Evolutionary conservation across 2,888 invertebrate species (phyloP).

Genomic region (Scrobipalpa costella): DNA sequence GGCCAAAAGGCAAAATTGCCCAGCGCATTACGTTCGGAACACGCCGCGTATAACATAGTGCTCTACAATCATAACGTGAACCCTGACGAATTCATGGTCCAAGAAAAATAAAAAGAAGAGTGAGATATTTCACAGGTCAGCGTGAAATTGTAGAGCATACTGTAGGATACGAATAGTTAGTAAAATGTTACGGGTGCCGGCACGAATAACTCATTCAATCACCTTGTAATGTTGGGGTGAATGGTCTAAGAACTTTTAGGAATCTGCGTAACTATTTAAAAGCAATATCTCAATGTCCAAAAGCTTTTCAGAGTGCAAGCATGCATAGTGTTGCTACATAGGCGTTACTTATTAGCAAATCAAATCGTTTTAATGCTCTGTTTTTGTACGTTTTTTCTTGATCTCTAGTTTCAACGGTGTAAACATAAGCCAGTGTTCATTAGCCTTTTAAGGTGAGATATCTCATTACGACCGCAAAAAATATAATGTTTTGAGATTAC

Average conservation of each 20-base stretch:
- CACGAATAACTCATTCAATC: slow-evolving; percentile 26
- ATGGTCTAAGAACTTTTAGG: neutral
- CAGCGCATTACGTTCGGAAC: slow-evolving; percentile 46
- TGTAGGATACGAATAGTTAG: slow-evolving; percentile 18
- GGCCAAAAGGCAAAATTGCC: slow-evolving; percentile 62
- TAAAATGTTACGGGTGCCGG: slow-evolving; percentile 21
- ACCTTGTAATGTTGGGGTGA: slow-evolving; percentile 17
- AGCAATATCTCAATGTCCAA: too few species aligned
- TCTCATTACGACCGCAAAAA: too few species aligned
- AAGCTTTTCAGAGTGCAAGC: too few species aligned
- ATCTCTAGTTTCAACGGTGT: too few species aligned
- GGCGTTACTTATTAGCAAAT: too few species aligned
- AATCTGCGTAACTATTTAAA: too few species aligned
- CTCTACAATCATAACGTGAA: slow-evolving; percentile 12
- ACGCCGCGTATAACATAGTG: slow-evolving; percentile 28
- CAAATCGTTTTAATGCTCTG: too few species aligned
- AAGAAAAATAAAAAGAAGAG: neutral
- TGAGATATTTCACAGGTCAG: neutral
- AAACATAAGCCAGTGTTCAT: too few species aligned
- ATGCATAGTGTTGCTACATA: too few species aligned
- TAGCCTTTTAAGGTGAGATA: too few species aligned
- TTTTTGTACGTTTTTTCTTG: too few species aligned
- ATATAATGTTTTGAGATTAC: neutral
- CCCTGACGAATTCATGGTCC: neutral
- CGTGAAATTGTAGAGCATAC: slow-evolving; percentile 1